Percentiles rank a stretch among this genome's conserved stretches.
phyloP scores from a whole-genome alignment of 2,113 vertebrate genomes.

The Micromys minutus region DNA sequence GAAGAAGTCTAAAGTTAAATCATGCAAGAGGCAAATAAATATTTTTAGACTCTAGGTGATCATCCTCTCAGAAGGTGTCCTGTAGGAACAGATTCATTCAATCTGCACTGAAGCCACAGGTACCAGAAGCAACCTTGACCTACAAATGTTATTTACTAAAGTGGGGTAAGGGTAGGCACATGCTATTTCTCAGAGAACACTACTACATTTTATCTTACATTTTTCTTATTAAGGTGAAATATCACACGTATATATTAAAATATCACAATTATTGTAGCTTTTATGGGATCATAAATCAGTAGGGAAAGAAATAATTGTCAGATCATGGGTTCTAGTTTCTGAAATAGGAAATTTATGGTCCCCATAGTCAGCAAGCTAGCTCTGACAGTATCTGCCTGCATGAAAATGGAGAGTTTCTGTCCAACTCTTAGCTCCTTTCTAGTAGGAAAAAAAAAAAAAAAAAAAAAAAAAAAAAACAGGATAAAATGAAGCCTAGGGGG shows the following conservation, averaged over 20 bases:
- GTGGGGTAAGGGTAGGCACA: background rate
- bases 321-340: background rate
- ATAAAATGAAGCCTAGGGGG: background rate
- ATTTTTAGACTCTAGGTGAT: conserved; percentile 72
- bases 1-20: conserved; percentile 74
- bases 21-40: conserved; percentile 79
- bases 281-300: conserved; percentile 24
- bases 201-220: conserved; percentile 23
- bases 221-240: background rate
- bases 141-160: conserved; percentile 19
- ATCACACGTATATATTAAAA: conserved; percentile 8
- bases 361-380: background rate
- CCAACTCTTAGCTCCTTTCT: background rate
- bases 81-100: conserved; percentile 76
- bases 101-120: background rate
- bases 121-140: conserved; percentile 6
- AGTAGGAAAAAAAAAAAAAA: too few relatives aligned
- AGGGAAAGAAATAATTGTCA: background rate
- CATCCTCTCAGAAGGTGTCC: conserved; percentile 78
- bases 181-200: background rate
- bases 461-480: too few relatives aligned
- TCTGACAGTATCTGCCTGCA: background rate
- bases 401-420: background rate
- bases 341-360: background rate
- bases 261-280: conserved; percentile 36